Percentiles rank a stretch among this genome's conserved stretches.
phyloP scores from a whole-genome alignment of 2,113 vertebrate species.

The Myrmecophaga tridactyla region DNA sequence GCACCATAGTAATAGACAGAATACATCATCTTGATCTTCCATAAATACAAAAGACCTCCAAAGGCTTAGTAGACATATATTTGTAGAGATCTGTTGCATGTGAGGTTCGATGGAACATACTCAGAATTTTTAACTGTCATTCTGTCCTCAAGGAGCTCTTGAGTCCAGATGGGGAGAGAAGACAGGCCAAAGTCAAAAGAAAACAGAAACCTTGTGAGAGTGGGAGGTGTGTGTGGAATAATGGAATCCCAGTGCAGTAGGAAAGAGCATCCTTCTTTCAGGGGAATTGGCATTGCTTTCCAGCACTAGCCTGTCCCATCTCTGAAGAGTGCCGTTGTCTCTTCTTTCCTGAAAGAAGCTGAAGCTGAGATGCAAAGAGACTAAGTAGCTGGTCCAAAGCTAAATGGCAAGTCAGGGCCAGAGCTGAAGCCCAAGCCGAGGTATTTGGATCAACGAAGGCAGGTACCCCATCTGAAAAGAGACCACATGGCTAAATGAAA shows the following conservation, averaged over 20 bases:
- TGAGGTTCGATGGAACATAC: neutral
- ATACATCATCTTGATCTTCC: neutral
- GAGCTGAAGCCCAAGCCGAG: neutral
- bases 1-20: neutral
- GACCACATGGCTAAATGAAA: neutral
- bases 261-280: neutral
- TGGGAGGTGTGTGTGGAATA: neutral
- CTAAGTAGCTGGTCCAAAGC: neutral
- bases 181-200: neutral
- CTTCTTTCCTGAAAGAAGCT: neutral
- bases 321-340: neutral
- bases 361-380: neutral
- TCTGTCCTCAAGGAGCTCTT: neutral
- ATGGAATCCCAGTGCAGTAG: rapidly evolving
- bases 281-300: neutral
- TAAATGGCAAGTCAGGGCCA: neutral
- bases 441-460: neutral
- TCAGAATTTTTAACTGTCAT: neutral
- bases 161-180: neutral
- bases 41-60: neutral
- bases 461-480: neutral
- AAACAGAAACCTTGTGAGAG: neutral
- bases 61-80: neutral
- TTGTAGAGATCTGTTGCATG: neutral
- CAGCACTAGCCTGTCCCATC: neutral